Conservation (phyloP, 2,797 vertebrate genomes). For the Xiphophorus birchmanni region DNA sequence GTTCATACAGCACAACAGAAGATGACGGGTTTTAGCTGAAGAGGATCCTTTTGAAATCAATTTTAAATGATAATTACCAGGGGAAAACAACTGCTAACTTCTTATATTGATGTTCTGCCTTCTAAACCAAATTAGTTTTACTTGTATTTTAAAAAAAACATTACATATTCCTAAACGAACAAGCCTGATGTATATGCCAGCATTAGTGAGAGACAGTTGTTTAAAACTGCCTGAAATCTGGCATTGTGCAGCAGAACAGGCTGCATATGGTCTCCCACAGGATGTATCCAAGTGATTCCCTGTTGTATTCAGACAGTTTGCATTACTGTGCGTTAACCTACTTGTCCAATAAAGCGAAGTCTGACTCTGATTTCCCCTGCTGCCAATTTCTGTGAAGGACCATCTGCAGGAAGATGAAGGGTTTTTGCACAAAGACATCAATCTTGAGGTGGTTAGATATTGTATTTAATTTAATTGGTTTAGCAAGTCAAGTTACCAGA, state of each 20-base stretch:
- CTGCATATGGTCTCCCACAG: background rate
- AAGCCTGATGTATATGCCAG: background rate
- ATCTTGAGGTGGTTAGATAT: background rate
- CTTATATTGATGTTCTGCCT: conserved; percentile 8
- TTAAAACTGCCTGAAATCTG: background rate
- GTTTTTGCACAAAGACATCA: background rate
- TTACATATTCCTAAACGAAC: background rate
- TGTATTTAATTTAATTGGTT: background rate
- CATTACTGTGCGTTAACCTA: background rate
- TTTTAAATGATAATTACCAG: conserved; percentile 3
- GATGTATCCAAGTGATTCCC: background rate
- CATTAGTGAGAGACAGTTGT: background rate
- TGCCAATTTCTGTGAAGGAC: background rate
- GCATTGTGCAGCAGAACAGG: background rate
- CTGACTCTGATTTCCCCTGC: conserved; percentile 5
- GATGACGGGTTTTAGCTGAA: conserved; percentile 7
- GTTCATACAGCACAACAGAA: conserved; percentile 10
- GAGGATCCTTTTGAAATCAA: conserved; percentile 13
- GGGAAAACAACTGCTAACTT: background rate
- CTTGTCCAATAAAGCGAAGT: conserved; percentile 1
- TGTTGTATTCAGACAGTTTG: background rate
- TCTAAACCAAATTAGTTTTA: background rate
- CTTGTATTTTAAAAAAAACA: background rate
- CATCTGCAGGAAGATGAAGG: background rate
- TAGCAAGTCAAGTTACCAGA: too few species aligned